Conservation (phyloP, 2,888 invertebrate genomes). For the Nesidiocoris tenuis region DNA sequence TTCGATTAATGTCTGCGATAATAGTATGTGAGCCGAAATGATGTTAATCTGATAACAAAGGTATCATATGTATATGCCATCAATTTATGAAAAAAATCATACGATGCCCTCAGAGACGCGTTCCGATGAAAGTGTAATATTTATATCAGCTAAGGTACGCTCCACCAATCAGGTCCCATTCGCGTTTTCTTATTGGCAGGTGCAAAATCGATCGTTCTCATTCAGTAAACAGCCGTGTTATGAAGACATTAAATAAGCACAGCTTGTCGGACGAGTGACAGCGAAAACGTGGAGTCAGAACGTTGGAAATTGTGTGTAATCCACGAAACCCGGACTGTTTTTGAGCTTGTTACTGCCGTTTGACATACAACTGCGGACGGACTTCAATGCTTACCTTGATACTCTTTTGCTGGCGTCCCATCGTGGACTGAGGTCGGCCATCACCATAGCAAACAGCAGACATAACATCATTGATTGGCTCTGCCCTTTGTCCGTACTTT, state of each 20-base stretch:
- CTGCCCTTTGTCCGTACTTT: slow-evolving; percentile 22
- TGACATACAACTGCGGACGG: background rate
- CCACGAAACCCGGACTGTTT: background rate
- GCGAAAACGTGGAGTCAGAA: background rate
- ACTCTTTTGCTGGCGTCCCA: slow-evolving; percentile 41
- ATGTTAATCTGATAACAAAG: too few species aligned
- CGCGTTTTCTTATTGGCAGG: background rate
- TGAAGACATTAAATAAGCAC: background rate
- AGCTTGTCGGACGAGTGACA: background rate
- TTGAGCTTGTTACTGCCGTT: background rate
- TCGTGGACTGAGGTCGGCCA: slow-evolving; percentile 35
- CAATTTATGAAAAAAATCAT: too few species aligned
- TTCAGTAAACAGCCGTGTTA: background rate
- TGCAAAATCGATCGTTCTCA: background rate
- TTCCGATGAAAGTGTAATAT: too few species aligned
- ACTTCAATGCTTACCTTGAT: slow-evolving; percentile 29
- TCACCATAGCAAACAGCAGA: slow-evolving; percentile 35
- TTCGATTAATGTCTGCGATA: too few species aligned
- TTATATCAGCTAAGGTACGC: background rate
- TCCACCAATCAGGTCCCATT: background rate
- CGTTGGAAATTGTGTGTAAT: background rate
- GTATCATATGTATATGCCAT: too few species aligned
- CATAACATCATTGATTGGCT: slow-evolving; percentile 43
- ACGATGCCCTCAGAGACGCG: too few species aligned
- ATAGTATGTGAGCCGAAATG: too few species aligned